Base-by-base conservation (phyloP, 2,113 vertebrate species). In the Rhinolophus ferrumequinum region DNA sequence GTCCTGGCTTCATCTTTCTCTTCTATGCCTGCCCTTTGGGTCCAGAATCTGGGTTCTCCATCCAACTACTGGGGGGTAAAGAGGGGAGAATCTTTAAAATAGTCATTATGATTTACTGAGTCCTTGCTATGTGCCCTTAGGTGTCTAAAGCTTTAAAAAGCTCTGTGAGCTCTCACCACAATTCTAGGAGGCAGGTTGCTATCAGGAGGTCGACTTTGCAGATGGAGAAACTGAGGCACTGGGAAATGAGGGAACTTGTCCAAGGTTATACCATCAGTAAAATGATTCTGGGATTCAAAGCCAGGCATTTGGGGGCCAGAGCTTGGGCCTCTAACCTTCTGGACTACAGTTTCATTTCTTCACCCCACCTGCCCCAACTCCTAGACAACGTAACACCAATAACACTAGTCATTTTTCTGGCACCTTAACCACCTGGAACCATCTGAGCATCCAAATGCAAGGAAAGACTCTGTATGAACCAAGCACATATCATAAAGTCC, bases 1-100 rank as follows among this genome's bases (percentile, higher is more conserved):
- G 54, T 54, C 84, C 93, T 12, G n/a, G 60, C 66, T 76, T 24
- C 56, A 6, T 41, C 56, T 70, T 19, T 14, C 15, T 62, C 58
- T 30, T 69, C 35, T 3, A 28, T 30, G 4, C 75, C 19, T 64
- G 33, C 35, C 35, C n/a, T 70, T 33, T 3, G 0, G 1, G 56
- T 1, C 93, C 26, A 1, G n/a, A 80, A 58, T 70, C 33, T 16
- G 44, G 33, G 64, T 35, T 33, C 52, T 38, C 15, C 11, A 2
- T 22, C 21, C 47, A 22, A 54, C n/a, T 8, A 6, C 72, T 60
- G 0, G 38, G 11, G 30, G 30, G 5, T 6, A 30, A 22, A 30
- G 11, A 30, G 60, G 26, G 4, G 60, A 64, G 60, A 64, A n/a
- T 38, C 38, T 28, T 1, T 2, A 3, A 6, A 5, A 38, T 6